phyloP scores from a whole-genome alignment of 2,113 vertebrate species.

The Entelurus aequoreus region DNA sequence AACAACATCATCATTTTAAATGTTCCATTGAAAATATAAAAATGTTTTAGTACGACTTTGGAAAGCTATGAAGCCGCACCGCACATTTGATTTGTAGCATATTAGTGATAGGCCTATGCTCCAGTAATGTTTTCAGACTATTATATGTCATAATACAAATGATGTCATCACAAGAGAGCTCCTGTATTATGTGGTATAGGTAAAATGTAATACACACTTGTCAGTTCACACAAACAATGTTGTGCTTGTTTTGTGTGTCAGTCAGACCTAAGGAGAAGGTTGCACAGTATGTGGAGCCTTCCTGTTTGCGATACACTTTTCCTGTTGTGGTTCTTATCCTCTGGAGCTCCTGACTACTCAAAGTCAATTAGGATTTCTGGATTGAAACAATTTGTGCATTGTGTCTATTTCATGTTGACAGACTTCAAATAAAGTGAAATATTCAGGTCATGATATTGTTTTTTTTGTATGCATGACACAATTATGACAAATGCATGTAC shows the following conservation, averaged over 20 bases:
- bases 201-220: background rate
- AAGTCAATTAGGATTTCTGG: slow-evolving; percentile 24
- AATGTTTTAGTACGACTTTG: no score
- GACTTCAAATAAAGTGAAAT: slow-evolving; percentile 21
- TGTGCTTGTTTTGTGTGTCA: slow-evolving; percentile 30
- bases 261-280: slow-evolving; percentile 33
- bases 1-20: no score
- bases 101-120: no score
- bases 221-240: slow-evolving; percentile 6
- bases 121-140: no score
- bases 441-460: slow-evolving; percentile 43
- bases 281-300: slow-evolving; percentile 43
- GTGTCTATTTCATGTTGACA: slow-evolving; percentile 7
- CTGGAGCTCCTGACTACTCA: slow-evolving; percentile 27
- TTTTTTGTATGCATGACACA: slow-evolving; percentile 18
- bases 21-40: no score
- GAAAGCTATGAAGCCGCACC: no score
- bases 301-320: slow-evolving; percentile 67
- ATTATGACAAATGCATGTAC: slow-evolving; percentile 51
- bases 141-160: no score
- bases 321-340: slow-evolving; percentile 57
- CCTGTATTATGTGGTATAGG: background rate
- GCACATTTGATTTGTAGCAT: no score
- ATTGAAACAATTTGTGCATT: slow-evolving; percentile 11
- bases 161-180: no score